These are phyloP conservation scores for Nothobranchius kuhntae DNA, from an alignment of 2,113 vertebrate genomes.

Conservation along the genomic window DNA sequence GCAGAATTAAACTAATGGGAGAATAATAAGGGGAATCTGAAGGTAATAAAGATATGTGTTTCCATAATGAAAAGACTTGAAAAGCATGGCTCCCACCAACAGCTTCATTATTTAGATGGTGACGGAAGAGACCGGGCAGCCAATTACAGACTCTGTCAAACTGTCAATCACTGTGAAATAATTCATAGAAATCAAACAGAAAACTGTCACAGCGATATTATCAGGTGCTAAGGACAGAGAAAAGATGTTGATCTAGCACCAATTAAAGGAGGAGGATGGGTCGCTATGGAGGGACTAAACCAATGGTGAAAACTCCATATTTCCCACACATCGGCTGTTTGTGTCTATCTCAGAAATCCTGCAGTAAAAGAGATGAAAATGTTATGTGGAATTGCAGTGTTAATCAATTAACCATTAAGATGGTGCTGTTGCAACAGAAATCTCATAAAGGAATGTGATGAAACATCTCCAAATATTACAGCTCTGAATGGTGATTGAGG, in stretches of 20 bases:
- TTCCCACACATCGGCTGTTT: conserved; percentile 2
- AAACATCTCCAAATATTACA: not conserved
- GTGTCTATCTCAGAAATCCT: conserved; percentile 5
- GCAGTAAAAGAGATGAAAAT: not conserved
- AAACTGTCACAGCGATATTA: conserved; percentile 64
- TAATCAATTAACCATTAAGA: not conserved
- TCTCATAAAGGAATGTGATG: not conserved
- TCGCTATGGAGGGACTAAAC: conserved; percentile 44
- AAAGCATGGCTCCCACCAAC: conserved; percentile 41
- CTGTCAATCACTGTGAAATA: conserved; percentile 65
- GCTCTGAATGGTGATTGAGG: conserved; percentile 9
- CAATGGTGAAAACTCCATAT: conserved; percentile 1
- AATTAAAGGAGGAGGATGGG: conserved; percentile 50
- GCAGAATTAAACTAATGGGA: conserved; percentile 21
- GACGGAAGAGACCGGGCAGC: conserved; percentile 59
- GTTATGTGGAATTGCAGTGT: not conserved
- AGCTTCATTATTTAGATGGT: conserved; percentile 63
- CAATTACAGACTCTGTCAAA: conserved; percentile 64
- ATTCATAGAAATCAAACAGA: conserved; percentile 62
- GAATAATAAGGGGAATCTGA: conserved; percentile 34
- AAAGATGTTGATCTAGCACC: conserved; percentile 49
- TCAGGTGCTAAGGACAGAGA: conserved; percentile 53
- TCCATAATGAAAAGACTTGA: conserved; percentile 49
- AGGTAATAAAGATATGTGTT: conserved; percentile 40
- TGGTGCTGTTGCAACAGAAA: not conserved